Evolutionary conservation across 2,797 vertebrate species (phyloP).

Genomic region (Amblyraja radiata): DNA sequence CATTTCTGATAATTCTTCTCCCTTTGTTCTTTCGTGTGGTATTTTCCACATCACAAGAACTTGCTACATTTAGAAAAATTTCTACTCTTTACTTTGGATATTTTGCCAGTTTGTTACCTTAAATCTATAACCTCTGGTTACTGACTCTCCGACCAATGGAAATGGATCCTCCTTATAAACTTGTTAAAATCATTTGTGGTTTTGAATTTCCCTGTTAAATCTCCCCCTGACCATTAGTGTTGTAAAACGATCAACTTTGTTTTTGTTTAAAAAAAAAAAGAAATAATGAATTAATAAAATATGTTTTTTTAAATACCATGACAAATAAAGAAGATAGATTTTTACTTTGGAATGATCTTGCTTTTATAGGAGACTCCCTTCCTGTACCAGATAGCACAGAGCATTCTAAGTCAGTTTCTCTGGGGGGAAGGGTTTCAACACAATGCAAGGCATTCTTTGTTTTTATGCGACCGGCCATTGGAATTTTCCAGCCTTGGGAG

Average conservation of each 20-base stretch:
- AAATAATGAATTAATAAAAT: too few relatives aligned
- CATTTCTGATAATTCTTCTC: background rate
- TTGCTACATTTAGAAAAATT: background rate
- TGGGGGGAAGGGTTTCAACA: background rate
- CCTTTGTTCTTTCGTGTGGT: too few relatives aligned
- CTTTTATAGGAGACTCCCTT: background rate
- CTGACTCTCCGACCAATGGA: background rate
- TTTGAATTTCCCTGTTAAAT: background rate
- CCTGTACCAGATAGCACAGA: background rate
- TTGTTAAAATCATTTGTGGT: background rate
- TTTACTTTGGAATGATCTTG: background rate
- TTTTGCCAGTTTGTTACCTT: background rate
- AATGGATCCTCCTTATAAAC: background rate
- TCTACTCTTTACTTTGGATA: background rate
- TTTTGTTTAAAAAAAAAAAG: background rate
- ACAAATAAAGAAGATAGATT: background rate
- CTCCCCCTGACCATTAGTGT: background rate
- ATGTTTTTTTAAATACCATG: background rate
- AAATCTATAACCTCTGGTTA: background rate
- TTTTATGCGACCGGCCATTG: background rate
- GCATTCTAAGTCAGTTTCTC: background rate
- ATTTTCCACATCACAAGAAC: background rate
- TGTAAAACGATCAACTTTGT: background rate
- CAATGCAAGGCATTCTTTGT: background rate
- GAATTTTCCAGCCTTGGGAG: background rate